Conservation (phyloP, 2,113 vertebrate species). For the Noturus placidus region DNA sequence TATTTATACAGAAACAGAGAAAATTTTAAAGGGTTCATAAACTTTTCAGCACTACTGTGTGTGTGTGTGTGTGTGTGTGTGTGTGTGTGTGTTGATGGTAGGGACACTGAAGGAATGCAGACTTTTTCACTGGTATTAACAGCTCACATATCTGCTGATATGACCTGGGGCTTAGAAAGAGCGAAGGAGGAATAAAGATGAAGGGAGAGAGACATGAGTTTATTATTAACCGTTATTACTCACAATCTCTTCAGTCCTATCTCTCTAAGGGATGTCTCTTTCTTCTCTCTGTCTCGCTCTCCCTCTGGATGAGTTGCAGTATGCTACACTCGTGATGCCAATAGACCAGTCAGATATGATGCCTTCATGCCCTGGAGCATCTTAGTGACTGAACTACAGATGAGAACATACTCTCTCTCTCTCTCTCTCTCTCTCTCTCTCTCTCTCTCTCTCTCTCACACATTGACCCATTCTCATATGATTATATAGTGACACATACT, state of each 20-base stretch:
- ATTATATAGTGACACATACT: background rate
- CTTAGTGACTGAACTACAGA: slow-evolving; percentile 25
- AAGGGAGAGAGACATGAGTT: slow-evolving; percentile 24
- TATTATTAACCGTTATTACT: slow-evolving; percentile 55
- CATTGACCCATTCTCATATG: background rate
- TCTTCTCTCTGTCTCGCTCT: slow-evolving; percentile 17
- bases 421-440: slow-evolving; percentile 2
- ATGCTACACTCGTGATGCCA: slow-evolving; percentile 17
- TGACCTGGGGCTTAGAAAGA: slow-evolving; percentile 60
- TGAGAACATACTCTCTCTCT: slow-evolving; percentile 4
- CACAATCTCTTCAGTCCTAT: slow-evolving; percentile 40
- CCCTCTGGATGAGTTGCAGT: slow-evolving; percentile 11
- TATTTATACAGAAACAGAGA: too few relatives aligned
- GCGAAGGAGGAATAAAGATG: slow-evolving; percentile 59
- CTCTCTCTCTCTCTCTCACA: background rate
- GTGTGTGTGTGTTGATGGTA: background rate
- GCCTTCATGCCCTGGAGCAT: slow-evolving; percentile 24
- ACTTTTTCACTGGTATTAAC: background rate
- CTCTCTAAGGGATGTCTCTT: slow-evolving; percentile 5
- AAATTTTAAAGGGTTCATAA: too few relatives aligned
- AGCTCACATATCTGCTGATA: slow-evolving; percentile 63
- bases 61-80: background rate
- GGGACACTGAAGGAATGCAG: background rate
- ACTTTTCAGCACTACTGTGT: background rate
- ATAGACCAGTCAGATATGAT: slow-evolving; percentile 28